Conservation (phyloP, 2,888 invertebrate genomes). For the Hypsopygia costalis region DNA sequence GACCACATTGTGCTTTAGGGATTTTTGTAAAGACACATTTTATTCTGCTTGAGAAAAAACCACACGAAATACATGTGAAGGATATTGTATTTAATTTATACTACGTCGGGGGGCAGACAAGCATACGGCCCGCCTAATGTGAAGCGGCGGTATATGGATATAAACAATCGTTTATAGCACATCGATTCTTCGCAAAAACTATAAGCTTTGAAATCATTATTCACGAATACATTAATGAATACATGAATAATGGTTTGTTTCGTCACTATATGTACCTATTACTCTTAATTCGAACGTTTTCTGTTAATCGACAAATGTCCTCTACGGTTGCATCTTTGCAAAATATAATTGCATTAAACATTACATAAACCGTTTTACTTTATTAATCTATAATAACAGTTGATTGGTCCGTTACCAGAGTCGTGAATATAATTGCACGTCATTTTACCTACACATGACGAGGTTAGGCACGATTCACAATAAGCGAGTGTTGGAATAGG, state of each 20-base stretch:
- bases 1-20: too few species aligned
- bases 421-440: slow-evolving; percentile 37
- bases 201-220: slow-evolving; percentile 13
- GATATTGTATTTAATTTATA: too few species aligned
- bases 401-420: slow-evolving; percentile 21
- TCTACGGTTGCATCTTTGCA: slow-evolving; percentile 30
- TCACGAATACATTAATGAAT: slow-evolving; percentile 1
- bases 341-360: slow-evolving; percentile 32
- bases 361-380: slow-evolving; percentile 21
- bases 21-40: too few species aligned
- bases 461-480: slow-evolving; percentile 39
- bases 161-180: too few species aligned
- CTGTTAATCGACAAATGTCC: slow-evolving; percentile 24
- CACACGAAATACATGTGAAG: too few species aligned
- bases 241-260: not conserved
- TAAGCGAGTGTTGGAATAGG: slow-evolving; percentile 23
- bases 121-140: too few species aligned
- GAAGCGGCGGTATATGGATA: too few species aligned
- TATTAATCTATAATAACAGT: slow-evolving; percentile 21
- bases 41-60: too few species aligned
- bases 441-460: slow-evolving; percentile 32
- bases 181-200: not conserved
- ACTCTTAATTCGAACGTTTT: slow-evolving; percentile 2
- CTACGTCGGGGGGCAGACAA: too few species aligned
- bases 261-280: slow-evolving; percentile 2